These are phyloP conservation scores for Sternotherus odoratus DNA, from an alignment of 2,797 vertebrate genomes.

Conservation along the genomic window DNA sequence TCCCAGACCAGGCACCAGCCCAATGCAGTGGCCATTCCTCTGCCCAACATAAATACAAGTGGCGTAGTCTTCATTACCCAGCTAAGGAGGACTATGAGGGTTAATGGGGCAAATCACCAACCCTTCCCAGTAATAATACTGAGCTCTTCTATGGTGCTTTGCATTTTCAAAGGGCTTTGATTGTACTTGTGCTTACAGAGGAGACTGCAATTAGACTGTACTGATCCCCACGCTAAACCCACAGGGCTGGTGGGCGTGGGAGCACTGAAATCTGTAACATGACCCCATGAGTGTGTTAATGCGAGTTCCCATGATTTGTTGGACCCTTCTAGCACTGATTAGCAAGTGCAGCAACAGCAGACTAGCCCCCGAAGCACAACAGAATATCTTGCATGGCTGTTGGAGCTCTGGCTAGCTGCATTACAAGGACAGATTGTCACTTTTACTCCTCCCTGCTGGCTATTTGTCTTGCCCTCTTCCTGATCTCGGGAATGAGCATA, in stretches of 20 bases:
- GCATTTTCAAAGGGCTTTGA: not conserved
- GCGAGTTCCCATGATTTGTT: accelerated
- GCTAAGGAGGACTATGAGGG: not conserved
- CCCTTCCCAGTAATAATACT: not conserved
- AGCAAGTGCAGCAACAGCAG: not conserved
- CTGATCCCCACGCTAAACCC: not conserved
- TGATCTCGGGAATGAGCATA: not conserved
- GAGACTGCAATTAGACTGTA: not conserved
- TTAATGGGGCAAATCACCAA: too few species aligned
- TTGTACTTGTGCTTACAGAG: not conserved
- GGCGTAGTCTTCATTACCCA: not conserved
- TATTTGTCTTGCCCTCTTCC: accelerated
- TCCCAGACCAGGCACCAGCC: not conserved
- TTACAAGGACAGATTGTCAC: not conserved
- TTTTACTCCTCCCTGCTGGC: not conserved
- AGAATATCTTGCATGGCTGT: accelerated
- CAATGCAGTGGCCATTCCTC: not conserved
- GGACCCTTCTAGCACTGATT: not conserved
- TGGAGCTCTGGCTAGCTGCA: not conserved
- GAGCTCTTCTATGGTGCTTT: not conserved
- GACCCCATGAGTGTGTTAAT: accelerated
- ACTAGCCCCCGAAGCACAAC: not conserved
- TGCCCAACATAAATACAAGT: not conserved
- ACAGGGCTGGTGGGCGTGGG: not conserved
- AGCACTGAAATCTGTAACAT: not conserved